Percentiles rank a stretch among this genome's conserved stretches.
These are phyloP conservation scores for Notarius quadriscutis DNA, from an alignment of 2,113 vertebrate genomes.

Conservation along the genomic window DNA sequence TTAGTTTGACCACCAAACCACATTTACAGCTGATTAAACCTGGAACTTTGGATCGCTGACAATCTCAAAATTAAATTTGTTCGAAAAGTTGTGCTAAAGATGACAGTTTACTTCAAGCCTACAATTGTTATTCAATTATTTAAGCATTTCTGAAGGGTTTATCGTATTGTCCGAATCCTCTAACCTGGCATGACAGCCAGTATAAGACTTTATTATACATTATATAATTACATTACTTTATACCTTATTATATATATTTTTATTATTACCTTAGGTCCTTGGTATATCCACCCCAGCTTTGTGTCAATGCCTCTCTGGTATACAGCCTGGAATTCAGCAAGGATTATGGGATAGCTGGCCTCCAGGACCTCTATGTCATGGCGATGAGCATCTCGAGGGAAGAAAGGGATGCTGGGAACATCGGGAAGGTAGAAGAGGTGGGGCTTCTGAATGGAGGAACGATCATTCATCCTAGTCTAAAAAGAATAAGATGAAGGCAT, in stretches of 20 bases:
- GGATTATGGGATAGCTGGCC: conserved; percentile 76
- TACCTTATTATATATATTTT: background rate
- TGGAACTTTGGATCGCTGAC: background rate
- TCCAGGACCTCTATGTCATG: conserved; percentile 86
- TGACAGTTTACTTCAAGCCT: background rate
- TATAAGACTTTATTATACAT: background rate
- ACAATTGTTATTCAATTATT: background rate
- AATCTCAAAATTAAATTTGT: background rate
- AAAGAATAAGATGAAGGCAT: background rate
- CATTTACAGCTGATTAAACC: background rate
- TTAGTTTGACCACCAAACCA: background rate
- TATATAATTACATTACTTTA: background rate
- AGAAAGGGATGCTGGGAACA: conserved; percentile 83
- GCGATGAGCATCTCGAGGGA: conserved; percentile 83
- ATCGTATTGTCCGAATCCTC: background rate
- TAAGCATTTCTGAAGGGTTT: no score
- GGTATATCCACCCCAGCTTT: conserved; percentile 76
- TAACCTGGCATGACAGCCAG: background rate
- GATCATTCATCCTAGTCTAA: conserved; percentile 69
- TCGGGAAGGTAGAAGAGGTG: conserved; percentile 84
- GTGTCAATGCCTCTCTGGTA: conserved; percentile 73
- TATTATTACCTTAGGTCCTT: conserved; percentile 72
- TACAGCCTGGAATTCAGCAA: conserved; percentile 80
- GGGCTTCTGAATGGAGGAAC: conserved; percentile 81
- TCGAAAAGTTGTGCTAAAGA: background rate